phyloP scores from a whole-genome alignment of 1,140 invertebrate species.

The Mylabris phalerata region DNA sequence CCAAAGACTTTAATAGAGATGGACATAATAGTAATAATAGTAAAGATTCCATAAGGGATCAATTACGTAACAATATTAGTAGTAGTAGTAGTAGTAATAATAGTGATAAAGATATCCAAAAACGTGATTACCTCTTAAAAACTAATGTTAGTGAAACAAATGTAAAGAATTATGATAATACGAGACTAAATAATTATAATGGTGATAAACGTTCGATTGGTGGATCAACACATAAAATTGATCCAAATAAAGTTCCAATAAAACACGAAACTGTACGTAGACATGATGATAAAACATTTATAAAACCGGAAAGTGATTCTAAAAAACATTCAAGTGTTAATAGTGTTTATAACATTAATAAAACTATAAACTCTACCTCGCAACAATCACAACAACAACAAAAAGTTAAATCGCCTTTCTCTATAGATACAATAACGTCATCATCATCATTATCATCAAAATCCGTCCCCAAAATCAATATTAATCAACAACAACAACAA shows the following conservation, averaged over 20 bases:
- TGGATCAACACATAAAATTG: background rate
- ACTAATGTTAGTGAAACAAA: constrained; percentile 25
- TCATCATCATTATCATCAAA: constrained; percentile 18
- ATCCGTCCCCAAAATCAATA: constrained; percentile 34
- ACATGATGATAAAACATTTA: constrained; percentile 24
- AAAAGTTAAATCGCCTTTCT: constrained; percentile 36
- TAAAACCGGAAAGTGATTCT: constrained; percentile 31
- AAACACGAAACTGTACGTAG: constrained; percentile 27
- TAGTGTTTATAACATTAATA: constrained; percentile 22
- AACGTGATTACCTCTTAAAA: constrained; percentile 31
- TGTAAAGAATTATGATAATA: background rate
- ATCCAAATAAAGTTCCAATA: constrained; percentile 26
- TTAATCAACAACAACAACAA: background rate
- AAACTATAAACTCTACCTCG: constrained; percentile 36
- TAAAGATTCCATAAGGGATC: background rate
- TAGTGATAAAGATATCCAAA: constrained; percentile 29
- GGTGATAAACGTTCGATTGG: constrained; percentile 13
- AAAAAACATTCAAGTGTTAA: constrained; percentile 34
- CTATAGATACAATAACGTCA: constrained; percentile 22
- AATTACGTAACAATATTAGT: background rate
- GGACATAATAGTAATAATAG: too few relatives aligned
- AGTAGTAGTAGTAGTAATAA: background rate
- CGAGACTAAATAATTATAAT: constrained; percentile 11
- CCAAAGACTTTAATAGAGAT: constrained; percentile 8
- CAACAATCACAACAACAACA: constrained; percentile 6